phyloP scores from a whole-genome alignment of 1,140 invertebrate species.

The Cydia splendana region DNA sequence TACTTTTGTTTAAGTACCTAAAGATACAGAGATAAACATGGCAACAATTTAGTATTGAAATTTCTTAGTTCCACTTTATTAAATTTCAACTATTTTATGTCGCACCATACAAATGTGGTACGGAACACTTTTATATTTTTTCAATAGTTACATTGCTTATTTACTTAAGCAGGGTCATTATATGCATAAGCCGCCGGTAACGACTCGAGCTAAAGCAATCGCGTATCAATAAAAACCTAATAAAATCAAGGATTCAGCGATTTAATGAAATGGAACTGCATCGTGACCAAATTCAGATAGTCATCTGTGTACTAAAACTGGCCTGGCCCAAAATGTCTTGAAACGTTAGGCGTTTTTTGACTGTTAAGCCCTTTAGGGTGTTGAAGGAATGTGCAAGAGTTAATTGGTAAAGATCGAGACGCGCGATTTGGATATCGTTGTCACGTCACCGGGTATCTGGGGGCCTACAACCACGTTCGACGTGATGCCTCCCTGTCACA shows the following conservation, averaged over 20 bases:
- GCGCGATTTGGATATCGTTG: constrained; percentile 16
- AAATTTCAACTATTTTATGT: too few species aligned
- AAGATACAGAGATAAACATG: too few species aligned
- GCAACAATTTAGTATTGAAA: too few species aligned
- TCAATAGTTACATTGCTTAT: background rate
- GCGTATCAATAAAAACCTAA: constrained; percentile 21
- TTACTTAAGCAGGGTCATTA: background rate
- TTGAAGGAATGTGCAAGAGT: background rate
- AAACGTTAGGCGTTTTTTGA: background rate
- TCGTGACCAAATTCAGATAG: constrained; percentile 27
- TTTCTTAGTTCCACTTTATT: too few species aligned
- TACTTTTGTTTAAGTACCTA: too few species aligned
- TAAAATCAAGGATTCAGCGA: constrained; percentile 20
- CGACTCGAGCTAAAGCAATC: background rate
- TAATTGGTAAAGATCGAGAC: constrained; percentile 26
- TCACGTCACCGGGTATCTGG: constrained; percentile 6
- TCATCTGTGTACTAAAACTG: constrained; percentile 7
- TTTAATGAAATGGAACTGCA: constrained; percentile 30
- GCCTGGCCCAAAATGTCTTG: background rate
- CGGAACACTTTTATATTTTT: background rate
- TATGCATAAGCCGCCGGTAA: background rate
- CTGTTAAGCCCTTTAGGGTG: background rate
- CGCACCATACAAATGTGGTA: too few species aligned
- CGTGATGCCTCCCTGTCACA: too few species aligned
- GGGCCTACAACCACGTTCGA: too few species aligned